Conservation (phyloP, 2,797 vertebrate species). For the Sebastes kiyomatsui region DNA sequence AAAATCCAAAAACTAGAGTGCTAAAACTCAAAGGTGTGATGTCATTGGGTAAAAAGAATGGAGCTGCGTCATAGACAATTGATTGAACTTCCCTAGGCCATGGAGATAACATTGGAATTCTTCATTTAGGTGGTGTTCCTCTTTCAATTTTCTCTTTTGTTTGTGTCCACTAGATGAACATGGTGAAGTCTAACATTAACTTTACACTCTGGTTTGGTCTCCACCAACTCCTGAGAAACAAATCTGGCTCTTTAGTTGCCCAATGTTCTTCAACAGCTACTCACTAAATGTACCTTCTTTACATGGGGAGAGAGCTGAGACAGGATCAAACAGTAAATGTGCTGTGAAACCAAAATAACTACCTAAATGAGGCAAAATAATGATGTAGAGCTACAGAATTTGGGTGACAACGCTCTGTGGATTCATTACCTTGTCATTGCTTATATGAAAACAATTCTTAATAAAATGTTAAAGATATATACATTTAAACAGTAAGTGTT, state of each 20-base stretch:
- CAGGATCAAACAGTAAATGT: not conserved
- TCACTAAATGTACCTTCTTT: not conserved
- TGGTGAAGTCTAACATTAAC: not conserved
- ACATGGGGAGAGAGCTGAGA: not conserved
- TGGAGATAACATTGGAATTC: not conserved
- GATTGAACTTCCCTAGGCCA: not conserved
- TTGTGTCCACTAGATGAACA: not conserved
- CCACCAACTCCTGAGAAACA: not conserved
- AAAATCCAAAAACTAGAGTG: not conserved
- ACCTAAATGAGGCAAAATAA: not conserved
- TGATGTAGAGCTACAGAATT: not conserved
- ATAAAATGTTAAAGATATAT: not conserved
- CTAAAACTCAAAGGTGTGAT: not conserved
- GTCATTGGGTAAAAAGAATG: not conserved
- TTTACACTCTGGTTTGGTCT: not conserved
- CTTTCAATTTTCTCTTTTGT: not conserved
- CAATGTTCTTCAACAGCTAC: not conserved
- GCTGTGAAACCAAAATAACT: not conserved
- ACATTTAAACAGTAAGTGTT: not conserved
- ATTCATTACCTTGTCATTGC: not conserved
- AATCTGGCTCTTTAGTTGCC: not conserved
- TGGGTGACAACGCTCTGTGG: not conserved
- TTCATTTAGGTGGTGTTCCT: too few relatives aligned
- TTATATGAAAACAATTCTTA: not conserved
- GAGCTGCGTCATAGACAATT: not conserved